Conservation (phyloP, 2,888 invertebrate species). For the Prosapia bicincta region DNA sequence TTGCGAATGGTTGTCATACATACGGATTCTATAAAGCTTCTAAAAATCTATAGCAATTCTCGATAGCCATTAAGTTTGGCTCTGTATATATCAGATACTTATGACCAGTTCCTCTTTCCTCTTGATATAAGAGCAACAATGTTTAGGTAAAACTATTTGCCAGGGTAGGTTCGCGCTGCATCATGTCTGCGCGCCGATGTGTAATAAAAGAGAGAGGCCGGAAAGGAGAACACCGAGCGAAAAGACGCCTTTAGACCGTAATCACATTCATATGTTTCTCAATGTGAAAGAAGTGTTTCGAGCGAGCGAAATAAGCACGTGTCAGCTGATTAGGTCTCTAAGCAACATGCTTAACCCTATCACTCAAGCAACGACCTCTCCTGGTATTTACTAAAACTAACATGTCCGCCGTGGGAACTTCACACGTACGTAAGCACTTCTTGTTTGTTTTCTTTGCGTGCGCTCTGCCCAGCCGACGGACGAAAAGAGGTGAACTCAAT, state of each 20-base stretch:
- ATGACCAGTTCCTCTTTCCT: too few relatives aligned
- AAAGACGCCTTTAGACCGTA: not conserved
- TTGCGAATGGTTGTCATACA: too few relatives aligned
- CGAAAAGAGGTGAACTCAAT: not conserved
- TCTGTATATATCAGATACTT: too few relatives aligned
- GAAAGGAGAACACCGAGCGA: not conserved
- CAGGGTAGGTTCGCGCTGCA: too few relatives aligned
- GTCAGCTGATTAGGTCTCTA: not conserved
- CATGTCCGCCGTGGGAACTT: not conserved
- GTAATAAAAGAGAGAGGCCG: not conserved
- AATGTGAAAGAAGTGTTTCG: not conserved
- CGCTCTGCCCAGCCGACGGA: not conserved
- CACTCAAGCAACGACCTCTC: not conserved
- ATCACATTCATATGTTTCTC: not conserved
- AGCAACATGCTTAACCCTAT: not conserved
- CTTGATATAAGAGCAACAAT: too few relatives aligned
- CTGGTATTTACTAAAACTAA: not conserved
- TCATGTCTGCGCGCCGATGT: too few relatives aligned
- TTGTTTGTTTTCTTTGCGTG: not conserved
- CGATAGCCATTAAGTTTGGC: too few relatives aligned
- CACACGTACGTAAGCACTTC: not conserved
- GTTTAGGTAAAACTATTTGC: too few relatives aligned
- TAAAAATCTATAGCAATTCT: too few relatives aligned
- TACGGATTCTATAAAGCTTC: too few relatives aligned
- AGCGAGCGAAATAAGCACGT: not conserved